These are phyloP conservation scores for Gouania willdenowi DNA, from an alignment of 2,797 vertebrate species.

Conservation along the genomic window DNA sequence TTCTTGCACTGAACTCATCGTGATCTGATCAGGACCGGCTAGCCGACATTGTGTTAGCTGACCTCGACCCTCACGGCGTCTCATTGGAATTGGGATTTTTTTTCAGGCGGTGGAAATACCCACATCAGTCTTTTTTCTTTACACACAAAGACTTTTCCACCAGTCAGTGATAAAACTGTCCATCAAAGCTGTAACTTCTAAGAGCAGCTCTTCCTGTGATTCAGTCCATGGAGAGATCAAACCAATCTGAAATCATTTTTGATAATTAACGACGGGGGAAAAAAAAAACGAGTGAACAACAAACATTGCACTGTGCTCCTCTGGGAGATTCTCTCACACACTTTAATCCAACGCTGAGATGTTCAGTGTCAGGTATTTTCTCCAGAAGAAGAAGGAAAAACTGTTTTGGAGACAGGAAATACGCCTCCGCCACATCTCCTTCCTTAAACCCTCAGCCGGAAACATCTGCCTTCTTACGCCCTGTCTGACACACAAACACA, in stretches of 20 bases:
- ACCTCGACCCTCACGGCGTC: slow-evolving; percentile 59
- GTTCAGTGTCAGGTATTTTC: slow-evolving; percentile 10
- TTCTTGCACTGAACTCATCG: slow-evolving; percentile 42
- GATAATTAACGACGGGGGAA: slow-evolving; percentile 23
- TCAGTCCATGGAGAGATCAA: slow-evolving; percentile 45
- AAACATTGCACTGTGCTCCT: slow-evolving; percentile 27
- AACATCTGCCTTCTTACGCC: slow-evolving; percentile 75
- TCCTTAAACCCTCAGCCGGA: slow-evolving; percentile 72
- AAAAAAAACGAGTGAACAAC: slow-evolving; percentile 41
- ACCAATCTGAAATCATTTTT: slow-evolving; percentile 24
- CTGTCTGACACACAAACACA: slow-evolving; percentile 57
- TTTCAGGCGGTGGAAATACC: slow-evolving; percentile 57
- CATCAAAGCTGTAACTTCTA: slow-evolving; percentile 27
- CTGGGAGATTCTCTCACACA: slow-evolving; percentile 36
- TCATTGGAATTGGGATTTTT: slow-evolving; percentile 41
- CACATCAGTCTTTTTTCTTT: slow-evolving; percentile 50
- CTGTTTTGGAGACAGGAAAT: slow-evolving; percentile 65
- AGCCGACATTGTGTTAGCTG: slow-evolving; percentile 57
- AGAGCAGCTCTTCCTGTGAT: slow-evolving; percentile 32
- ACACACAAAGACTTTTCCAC: slow-evolving; percentile 51
- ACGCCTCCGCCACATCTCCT: slow-evolving; percentile 61
- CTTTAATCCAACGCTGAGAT: slow-evolving; percentile 20
- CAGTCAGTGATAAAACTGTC: slow-evolving; percentile 24
- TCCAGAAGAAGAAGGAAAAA: slow-evolving; percentile 35
- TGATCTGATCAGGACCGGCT: slow-evolving; percentile 20